Conservation (phyloP, 2,797 vertebrate genomes). For the Pristis pectinata region DNA sequence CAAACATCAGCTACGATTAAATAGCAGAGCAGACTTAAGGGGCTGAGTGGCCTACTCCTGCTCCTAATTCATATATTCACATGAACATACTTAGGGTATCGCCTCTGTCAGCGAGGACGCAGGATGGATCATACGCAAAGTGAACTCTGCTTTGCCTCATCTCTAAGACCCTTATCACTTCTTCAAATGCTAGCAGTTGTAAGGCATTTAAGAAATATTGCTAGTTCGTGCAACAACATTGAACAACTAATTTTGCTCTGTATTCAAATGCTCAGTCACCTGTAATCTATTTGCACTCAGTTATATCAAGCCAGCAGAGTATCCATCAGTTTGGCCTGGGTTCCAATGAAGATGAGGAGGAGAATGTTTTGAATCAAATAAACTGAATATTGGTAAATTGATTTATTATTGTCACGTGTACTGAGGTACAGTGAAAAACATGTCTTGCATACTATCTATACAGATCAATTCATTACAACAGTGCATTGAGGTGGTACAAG, state of each 20-base stretch:
- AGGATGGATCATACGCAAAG: not conserved
- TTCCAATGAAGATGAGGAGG: not conserved
- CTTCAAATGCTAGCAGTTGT: not conserved
- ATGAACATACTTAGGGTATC: too few species aligned
- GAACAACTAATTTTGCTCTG: not conserved
- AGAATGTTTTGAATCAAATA: not conserved
- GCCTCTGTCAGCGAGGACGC: not conserved
- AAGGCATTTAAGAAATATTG: not conserved
- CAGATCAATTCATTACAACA: too few species aligned
- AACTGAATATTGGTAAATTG: not conserved
- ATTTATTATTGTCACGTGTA: too few species aligned
- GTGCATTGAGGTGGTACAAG: too few species aligned
- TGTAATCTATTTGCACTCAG: not conserved
- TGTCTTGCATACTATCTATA: too few species aligned
- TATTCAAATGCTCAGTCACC: not conserved
- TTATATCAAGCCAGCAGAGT: not conserved
- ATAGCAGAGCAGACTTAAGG: too few species aligned
- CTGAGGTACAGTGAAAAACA: too few species aligned
- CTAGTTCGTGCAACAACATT: not conserved
- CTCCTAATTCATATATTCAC: too few species aligned
- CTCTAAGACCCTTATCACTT: not conserved
- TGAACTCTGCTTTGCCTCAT: not conserved
- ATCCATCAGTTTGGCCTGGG: not conserved
- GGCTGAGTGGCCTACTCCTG: too few species aligned
- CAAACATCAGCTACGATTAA: too few species aligned